Evolutionary conservation across 2,113 vertebrate genomes (phyloP).

Genomic region (Delphinapterus leucas): DNA sequence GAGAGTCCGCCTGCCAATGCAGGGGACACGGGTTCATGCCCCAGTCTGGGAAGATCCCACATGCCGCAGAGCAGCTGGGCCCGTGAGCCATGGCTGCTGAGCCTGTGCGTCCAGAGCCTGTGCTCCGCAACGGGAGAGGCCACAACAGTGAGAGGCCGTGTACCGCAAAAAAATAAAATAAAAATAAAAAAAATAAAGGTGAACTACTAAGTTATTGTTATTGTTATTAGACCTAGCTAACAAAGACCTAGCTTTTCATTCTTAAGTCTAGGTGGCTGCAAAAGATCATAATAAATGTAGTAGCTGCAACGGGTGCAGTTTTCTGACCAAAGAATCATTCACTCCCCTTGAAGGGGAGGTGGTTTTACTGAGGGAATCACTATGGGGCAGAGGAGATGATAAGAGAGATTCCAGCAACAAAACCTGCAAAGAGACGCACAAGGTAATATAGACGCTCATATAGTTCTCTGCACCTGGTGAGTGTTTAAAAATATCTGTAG

Average conservation of each 20-base stretch:
- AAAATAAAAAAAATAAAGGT: not conserved
- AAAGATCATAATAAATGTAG: not conserved
- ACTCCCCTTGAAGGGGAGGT: not conserved
- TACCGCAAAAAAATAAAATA: too few relatives aligned
- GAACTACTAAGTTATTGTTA: not conserved
- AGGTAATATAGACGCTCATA: not conserved
- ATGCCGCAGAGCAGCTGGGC: too few relatives aligned
- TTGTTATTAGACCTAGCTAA: not conserved
- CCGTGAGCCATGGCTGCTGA: too few relatives aligned
- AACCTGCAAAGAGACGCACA: not conserved
- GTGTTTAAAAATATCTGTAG: not conserved
- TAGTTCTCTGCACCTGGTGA: not conserved
- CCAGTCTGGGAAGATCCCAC: too few relatives aligned
- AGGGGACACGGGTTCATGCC: too few relatives aligned
- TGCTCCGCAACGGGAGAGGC: too few relatives aligned
- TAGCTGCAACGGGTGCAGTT: not conserved
- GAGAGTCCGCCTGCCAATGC: too few relatives aligned
- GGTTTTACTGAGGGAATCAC: not conserved
- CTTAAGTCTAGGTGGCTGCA: not conserved
- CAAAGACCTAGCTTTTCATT: not conserved
- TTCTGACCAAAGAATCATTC: not conserved
- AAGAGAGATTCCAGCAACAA: not conserved
- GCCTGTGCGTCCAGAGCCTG: too few relatives aligned
- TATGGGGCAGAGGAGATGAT: not conserved
- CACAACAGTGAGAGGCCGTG: too few relatives aligned